Percentiles rank a stretch among this genome's conserved stretches.
These are phyloP conservation scores for Lagodon rhomboides DNA, from an alignment of 2,797 vertebrate species.

Conservation along the genomic window DNA sequence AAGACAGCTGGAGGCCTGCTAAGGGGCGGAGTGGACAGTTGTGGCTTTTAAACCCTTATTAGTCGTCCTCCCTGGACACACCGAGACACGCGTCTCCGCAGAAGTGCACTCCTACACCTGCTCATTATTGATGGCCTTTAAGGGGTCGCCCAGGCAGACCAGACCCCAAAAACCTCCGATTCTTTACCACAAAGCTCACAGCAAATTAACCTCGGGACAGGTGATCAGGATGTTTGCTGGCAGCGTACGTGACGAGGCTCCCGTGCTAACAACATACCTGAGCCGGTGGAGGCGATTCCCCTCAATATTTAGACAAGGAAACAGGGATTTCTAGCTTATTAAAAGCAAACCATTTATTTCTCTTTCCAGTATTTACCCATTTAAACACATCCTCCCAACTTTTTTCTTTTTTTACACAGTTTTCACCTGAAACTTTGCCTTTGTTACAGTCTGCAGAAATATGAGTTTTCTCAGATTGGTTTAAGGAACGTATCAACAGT, in stretches of 20 bases:
- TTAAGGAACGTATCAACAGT: too few relatives aligned
- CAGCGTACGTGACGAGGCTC: conserved; percentile 43
- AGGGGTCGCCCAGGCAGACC: conserved; percentile 72
- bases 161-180: conserved; percentile 46
- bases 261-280: conserved; percentile 48
- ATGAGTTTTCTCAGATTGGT: too few relatives aligned
- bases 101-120: conserved; percentile 86
- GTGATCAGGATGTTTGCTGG: conserved; percentile 68
- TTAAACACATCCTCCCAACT: conserved; percentile 1
- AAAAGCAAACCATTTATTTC: neutral
- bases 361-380: neutral
- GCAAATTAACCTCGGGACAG: conserved; percentile 80
- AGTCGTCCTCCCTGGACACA: conserved; percentile 84
- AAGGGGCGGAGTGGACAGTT: conserved; percentile 88
- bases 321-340: neutral
- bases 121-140: conserved; percentile 89
- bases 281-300: conserved; percentile 27
- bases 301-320: conserved; percentile 39
- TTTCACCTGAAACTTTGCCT: neutral
- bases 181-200: conserved; percentile 81
- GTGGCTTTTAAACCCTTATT: conserved; percentile 92
- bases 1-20: conserved; percentile 85
- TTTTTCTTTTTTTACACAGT: neutral
- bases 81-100: conserved; percentile 78
- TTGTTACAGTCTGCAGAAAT: neutral